These are phyloP conservation scores for Scaptomyza parva DNA, from an alignment of 2,888 invertebrate genomes.

Conservation along the genomic window DNA sequence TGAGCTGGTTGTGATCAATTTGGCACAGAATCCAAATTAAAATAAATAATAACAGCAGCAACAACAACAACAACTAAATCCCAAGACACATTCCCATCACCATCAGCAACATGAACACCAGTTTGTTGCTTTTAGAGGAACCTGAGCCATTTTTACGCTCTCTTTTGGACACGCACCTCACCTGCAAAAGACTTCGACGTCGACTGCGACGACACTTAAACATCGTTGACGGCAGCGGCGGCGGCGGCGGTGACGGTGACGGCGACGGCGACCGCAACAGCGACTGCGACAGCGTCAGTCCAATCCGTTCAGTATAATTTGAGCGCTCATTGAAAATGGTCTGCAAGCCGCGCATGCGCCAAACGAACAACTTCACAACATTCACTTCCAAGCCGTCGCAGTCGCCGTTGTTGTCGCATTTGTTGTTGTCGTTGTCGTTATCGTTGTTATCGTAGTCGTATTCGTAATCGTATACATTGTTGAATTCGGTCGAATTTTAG, in stretches of 20 bases:
- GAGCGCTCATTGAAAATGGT: slow-evolving; percentile 79
- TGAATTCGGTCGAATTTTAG: slow-evolving; percentile 1
- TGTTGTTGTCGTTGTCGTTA: slow-evolving; percentile 11
- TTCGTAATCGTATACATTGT: slow-evolving; percentile 10
- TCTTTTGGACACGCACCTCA: slow-evolving; percentile 43
- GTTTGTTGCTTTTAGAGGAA: slow-evolving; percentile 51
- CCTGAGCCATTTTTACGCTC: slow-evolving; percentile 34
- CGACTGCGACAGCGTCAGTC: slow-evolving; percentile 30
- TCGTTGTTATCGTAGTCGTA: slow-evolving; percentile 7
- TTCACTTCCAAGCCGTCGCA: slow-evolving; percentile 39
- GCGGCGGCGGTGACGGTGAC: slow-evolving; percentile 5
- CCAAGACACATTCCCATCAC: slow-evolving; percentile 19
- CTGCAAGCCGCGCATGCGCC: slow-evolving; percentile 73
- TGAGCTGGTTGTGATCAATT: slow-evolving; percentile 26
- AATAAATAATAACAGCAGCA: background rate
- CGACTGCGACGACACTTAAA: slow-evolving; percentile 2
- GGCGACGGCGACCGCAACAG: slow-evolving; percentile 15
- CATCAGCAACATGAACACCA: slow-evolving; percentile 1
- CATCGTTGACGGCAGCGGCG: slow-evolving; percentile 1
- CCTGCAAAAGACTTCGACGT: background rate
- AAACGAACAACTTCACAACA: slow-evolving; percentile 49
- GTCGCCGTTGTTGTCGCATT: slow-evolving; percentile 1
- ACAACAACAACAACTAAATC: background rate
- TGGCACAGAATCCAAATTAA: slow-evolving; percentile 47
- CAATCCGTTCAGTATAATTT: slow-evolving; percentile 68